Evolutionary conservation across 2,888 invertebrate species (phyloP).

Genomic region (Pharmacophagus antenor): DNA sequence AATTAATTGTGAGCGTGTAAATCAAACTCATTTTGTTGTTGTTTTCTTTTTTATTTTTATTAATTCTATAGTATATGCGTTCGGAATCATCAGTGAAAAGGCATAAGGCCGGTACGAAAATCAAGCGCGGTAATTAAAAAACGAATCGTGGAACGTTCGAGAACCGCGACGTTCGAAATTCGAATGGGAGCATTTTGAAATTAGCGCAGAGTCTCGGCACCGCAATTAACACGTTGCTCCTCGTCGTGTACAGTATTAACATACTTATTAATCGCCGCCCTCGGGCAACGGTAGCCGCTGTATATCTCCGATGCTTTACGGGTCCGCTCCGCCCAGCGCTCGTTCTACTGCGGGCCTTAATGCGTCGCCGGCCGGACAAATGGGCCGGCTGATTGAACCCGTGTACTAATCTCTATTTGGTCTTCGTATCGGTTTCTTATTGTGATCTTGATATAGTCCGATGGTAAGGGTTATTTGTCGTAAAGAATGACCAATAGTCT

Average conservation of each 20-base stretch:
- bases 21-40: neutral
- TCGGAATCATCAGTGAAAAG: neutral
- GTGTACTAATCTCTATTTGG: constrained; percentile 51
- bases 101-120: neutral
- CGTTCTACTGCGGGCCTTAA: constrained; percentile 49
- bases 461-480: neutral
- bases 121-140: constrained; percentile 13
- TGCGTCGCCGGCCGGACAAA: constrained; percentile 61
- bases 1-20: neutral
- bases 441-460: neutral
- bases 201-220: constrained; percentile 21
- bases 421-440: constrained; percentile 8
- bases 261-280: constrained; percentile 75
- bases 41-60: too few species aligned
- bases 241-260: constrained; percentile 58
- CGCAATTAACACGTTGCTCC: constrained; percentile 27
- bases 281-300: constrained; percentile 70
- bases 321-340: constrained; percentile 61
- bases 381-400: constrained; percentile 69
- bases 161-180: constrained; percentile 15
- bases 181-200: constrained; percentile 22
- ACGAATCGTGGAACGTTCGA: constrained; percentile 9
- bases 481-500: neutral
- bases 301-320: constrained; percentile 70
- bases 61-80: neutral